Percentiles rank a stretch among this genome's conserved stretches.
phyloP scores from a whole-genome alignment of 2,888 invertebrate genomes.

The Plebejus melissa region DNA sequence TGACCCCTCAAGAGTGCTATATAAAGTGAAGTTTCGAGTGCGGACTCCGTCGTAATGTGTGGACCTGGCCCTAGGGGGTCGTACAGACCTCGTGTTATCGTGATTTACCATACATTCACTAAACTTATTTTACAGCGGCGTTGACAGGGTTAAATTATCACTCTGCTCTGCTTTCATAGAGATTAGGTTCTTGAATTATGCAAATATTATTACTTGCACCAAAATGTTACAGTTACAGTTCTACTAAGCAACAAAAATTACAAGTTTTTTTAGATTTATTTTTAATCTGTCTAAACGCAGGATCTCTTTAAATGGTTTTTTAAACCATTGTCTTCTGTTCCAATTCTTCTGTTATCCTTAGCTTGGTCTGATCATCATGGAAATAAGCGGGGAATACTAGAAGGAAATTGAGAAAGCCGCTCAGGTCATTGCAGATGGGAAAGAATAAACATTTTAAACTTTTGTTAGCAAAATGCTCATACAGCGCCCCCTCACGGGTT shows the following conservation, averaged over 20 bases:
- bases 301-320: too few relatives aligned
- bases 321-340: too few relatives aligned
- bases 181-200: neutral
- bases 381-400: too few relatives aligned
- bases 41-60: slow-evolving; percentile 27
- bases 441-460: too few relatives aligned
- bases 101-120: slow-evolving; percentile 22
- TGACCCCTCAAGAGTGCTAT: slow-evolving; percentile 26
- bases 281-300: too few relatives aligned
- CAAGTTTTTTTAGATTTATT: too few relatives aligned
- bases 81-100: slow-evolving; percentile 31
- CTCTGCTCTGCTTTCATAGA: neutral
- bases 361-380: too few relatives aligned
- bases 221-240: too few relatives aligned
- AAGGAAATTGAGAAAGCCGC: too few relatives aligned
- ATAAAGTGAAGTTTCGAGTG: slow-evolving; percentile 29
- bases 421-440: too few relatives aligned
- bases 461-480: neutral
- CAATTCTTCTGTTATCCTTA: too few relatives aligned
- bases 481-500: neutral
- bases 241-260: too few relatives aligned
- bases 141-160: slow-evolving; percentile 10
- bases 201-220: neutral
- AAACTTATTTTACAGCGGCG: slow-evolving; percentile 15
- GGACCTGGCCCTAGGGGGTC: slow-evolving; percentile 32